Percentiles rank a stretch among this genome's conserved stretches.
These are phyloP conservation scores for Strix uralensis DNA, from an alignment of 2,113 vertebrate genomes.

Conservation along the genomic window DNA sequence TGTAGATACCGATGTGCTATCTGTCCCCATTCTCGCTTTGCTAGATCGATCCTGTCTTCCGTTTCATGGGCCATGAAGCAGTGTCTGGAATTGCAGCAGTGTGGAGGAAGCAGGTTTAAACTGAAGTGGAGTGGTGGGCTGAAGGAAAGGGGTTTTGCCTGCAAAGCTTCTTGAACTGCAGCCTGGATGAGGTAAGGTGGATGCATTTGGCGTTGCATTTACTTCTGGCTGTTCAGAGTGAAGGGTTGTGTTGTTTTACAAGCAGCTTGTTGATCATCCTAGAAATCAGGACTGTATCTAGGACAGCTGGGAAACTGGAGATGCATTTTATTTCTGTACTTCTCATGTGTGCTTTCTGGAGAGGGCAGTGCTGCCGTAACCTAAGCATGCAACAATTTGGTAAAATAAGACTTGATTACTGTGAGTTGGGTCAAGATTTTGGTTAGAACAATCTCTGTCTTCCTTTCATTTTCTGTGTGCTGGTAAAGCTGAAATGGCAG, in stretches of 20 bases:
- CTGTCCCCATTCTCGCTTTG: not conserved
- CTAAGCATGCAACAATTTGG: not conserved
- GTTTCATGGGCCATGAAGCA: not conserved
- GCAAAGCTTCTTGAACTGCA: not conserved
- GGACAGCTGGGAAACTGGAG: not conserved
- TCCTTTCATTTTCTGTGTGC: not conserved
- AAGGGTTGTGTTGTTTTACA: not conserved
- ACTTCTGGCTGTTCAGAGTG: not conserved
- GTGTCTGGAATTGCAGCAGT: not conserved
- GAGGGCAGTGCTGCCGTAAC: not conserved
- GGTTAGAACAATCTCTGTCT: not conserved
- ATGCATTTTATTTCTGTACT: not conserved
- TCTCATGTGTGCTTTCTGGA: not conserved
- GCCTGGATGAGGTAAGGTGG: not conserved
- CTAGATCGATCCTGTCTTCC: not conserved
- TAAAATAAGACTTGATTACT: not conserved
- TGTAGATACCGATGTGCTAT: fast-evolving
- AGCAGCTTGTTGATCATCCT: not conserved
- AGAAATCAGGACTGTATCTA: not conserved
- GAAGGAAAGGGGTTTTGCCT: not conserved
- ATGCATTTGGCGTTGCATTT: not conserved
- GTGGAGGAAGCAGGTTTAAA: not conserved
- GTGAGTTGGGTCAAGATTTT: not conserved
- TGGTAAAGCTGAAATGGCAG: not conserved
- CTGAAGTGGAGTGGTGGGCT: not conserved